Base-by-base conservation (phyloP, 1,140 invertebrate species). In the Chelonus insularis region DNA sequence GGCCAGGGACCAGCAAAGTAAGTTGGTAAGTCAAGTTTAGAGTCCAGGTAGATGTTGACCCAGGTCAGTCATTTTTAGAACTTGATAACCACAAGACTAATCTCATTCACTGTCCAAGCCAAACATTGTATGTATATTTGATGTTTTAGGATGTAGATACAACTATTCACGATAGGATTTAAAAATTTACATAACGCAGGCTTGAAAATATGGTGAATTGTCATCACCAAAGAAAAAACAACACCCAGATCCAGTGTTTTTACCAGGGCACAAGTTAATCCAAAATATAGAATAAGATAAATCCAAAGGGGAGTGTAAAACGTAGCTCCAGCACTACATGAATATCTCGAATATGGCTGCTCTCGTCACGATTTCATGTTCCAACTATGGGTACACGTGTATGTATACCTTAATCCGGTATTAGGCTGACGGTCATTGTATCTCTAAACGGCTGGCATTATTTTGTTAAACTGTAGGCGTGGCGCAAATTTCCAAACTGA, bases 401-500 rank as follows among this genome's bases (percentile, higher is more conserved):
- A 14, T 14, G 3, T 14, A 39, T 39, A 39, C 3, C 36, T 39
- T 9, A 9, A 39, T n/a, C 55, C 29, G 36, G 55, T 62, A 60
- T 66, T 66, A 39, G 36, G 12, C 36, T 39, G 12, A 3, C 7
- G 3, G 25, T 29, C 14, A 68, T 69, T 69, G 66, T 69, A 48
- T 23, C 25, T 66, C 52, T 67, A 68, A 75, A 73, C 66, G 65
- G 64, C 51, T 57, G 52, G 45, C 43, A 70, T 73, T 76, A 64
- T 74, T 65, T 72, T 43, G 64, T 64, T 74, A 74, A 76, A 76
- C 66, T 70, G 68, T 73, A 68, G 70, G 72, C 72, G 71, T 76
- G 70, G 69, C 62, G 66, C 66, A 58, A 72, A 72, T 68, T 68
- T 70, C 12, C 5, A 47, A 57, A 59, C 50, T 65, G 14, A 55